A percentile compares a stretch with the other conserved stretches of the same genome.
These are phyloP conservation scores for Vulpes ferrilata DNA, from an alignment of 2,113 vertebrate species.

Conservation along the genomic window DNA sequence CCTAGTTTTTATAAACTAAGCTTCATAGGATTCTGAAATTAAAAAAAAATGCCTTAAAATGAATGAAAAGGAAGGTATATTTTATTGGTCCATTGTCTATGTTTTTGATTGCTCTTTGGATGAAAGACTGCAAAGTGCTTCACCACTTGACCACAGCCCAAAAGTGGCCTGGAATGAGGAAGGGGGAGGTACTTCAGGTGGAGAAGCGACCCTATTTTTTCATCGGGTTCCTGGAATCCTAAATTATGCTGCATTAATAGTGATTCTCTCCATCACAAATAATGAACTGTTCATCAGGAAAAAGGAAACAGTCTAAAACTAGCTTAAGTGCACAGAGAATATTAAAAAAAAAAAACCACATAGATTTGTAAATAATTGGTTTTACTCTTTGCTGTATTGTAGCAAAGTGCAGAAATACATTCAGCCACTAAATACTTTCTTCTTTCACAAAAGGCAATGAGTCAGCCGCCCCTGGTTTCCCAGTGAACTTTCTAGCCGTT, in stretches of 20 bases:
- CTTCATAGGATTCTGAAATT: background rate
- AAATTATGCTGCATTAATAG: background rate
- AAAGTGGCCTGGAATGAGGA: background rate
- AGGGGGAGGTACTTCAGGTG: accelerated
- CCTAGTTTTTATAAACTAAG: background rate
- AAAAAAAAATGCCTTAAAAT: conserved; percentile 8
- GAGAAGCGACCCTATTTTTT: background rate
- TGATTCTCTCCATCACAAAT: background rate
- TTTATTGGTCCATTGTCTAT: background rate
- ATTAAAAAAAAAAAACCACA: background rate
- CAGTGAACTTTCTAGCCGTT: background rate
- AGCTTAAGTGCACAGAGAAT: background rate
- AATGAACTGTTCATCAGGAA: background rate
- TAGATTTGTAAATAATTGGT: background rate
- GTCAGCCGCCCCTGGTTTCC: background rate
- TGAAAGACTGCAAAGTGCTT: background rate
- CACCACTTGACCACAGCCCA: background rate
- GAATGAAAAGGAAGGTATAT: background rate
- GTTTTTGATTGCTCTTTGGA: background rate
- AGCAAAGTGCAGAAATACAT: background rate
- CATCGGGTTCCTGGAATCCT: background rate
- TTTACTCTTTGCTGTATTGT: background rate
- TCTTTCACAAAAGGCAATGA: background rate
- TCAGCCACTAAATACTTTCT: background rate
- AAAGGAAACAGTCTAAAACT: conserved; percentile 31